A percentile compares a stretch with the other conserved stretches of the same genome.
These are phyloP conservation scores for Amorpha juglandis DNA, from an alignment of 2,888 invertebrate species.

Conservation along the genomic window DNA sequence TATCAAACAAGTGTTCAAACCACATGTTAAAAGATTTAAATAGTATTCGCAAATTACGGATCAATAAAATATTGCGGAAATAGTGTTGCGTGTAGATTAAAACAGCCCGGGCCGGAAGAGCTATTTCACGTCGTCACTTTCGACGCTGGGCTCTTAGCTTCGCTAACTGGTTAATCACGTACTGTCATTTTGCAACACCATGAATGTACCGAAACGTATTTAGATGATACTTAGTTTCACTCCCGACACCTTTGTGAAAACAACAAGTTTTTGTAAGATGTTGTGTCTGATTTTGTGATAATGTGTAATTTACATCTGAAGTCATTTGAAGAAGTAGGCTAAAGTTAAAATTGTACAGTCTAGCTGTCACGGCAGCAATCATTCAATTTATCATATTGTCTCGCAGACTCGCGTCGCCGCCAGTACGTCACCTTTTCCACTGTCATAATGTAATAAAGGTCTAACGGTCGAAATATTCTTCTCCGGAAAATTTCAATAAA, in stretches of 20 bases:
- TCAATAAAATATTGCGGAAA: slow-evolving; percentile 31
- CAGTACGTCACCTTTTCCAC: slow-evolving; percentile 1
- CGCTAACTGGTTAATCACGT: slow-evolving; percentile 54
- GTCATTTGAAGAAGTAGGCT: not conserved
- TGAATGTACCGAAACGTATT: not conserved
- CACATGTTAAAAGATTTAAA: too few species aligned
- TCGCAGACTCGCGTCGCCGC: not conserved
- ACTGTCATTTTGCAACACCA: slow-evolving; percentile 43
- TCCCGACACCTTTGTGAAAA: too few species aligned
- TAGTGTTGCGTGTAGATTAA: slow-evolving; percentile 48
- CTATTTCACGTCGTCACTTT: slow-evolving; percentile 41
- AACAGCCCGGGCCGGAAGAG: slow-evolving; percentile 43
- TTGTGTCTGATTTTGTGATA: not conserved
- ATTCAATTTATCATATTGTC: too few species aligned
- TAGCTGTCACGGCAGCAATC: not conserved
- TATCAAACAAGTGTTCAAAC: not conserved
- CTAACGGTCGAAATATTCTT: not conserved
- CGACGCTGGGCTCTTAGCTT: slow-evolving; percentile 39
- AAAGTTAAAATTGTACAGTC: slow-evolving; percentile 9
- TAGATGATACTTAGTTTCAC: not conserved
- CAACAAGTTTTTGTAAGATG: not conserved
- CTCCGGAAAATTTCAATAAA: not conserved
- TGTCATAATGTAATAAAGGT: not conserved
- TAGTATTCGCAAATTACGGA: slow-evolving; percentile 1
- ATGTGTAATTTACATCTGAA: not conserved